Percentiles rank a stretch among this genome's conserved stretches.
Evolutionary conservation across 2,113 vertebrate species (phyloP).

Genomic region (Siniperca knerii): DNA sequence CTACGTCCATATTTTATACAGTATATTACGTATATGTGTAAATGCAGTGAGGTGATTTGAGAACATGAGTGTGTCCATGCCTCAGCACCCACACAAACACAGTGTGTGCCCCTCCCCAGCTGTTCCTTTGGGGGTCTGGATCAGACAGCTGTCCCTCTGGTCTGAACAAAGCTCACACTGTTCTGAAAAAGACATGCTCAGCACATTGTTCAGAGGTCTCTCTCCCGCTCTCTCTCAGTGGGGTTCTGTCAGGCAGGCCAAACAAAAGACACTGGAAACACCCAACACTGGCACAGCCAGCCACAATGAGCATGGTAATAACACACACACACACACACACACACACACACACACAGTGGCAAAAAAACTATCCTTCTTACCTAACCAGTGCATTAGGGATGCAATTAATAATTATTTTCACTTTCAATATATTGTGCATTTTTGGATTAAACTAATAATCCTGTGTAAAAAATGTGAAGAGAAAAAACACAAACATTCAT

Average conservation of each 20-base stretch:
- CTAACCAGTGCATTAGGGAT: not conserved
- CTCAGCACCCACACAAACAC: conserved; percentile 62
- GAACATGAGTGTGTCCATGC: conserved; percentile 35
- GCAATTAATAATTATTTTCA: not conserved
- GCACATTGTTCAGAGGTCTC: conserved; percentile 76
- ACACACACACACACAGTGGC: not conserved
- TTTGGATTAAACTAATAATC: not conserved
- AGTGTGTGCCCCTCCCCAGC: conserved; percentile 73
- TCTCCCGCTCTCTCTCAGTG: conserved; percentile 62
- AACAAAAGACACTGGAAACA: conserved; percentile 78
- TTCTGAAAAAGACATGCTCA: conserved; percentile 75
- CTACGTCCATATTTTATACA: too few relatives aligned
- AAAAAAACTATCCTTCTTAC: not conserved
- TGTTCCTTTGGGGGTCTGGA: conserved; percentile 79
- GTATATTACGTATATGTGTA: not conserved
- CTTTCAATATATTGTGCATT: not conserved
- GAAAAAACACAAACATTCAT: not conserved
- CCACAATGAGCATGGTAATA: conserved; percentile 55
- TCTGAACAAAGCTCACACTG: conserved; percentile 80
- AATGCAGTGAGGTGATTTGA: conserved; percentile 30
- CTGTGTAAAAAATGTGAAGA: not conserved
- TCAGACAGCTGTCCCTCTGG: conserved; percentile 80
- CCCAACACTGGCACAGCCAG: conserved; percentile 61
- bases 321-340: conserved; percentile 26
- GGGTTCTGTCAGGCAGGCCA: conserved; percentile 66